Evolutionary conservation across 2,113 vertebrate genomes (phyloP), one percentile per base, ranked within the genome.

Genomic region (Brachypodius melanocephalos): DNA sequence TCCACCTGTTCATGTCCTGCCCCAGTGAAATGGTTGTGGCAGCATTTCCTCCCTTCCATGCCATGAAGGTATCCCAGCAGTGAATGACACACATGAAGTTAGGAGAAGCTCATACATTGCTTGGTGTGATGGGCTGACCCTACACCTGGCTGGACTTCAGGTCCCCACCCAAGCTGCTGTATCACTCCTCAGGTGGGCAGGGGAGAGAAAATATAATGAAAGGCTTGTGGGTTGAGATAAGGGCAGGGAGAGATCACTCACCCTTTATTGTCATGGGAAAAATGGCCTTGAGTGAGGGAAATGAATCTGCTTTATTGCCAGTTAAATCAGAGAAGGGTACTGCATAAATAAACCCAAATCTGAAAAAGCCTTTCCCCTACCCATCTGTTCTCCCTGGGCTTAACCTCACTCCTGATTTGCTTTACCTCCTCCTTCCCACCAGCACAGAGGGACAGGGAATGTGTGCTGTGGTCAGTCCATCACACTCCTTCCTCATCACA

Each of bases 31-130:
- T 15, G 45, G 21, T 5, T 32, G 17, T 21, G 59, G 29, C 32
- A 67, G 61, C 0, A 0, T 34, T 82, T 74, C 36, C 17, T 67
- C 14, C 21, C 19, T 57, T 54, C 25, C 6, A 7, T 29, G 9
- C 43, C 21, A 0, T 11, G 46, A 42, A 45, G 28, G 9, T 43
- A 66, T n/a, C 18, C 21, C 31, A 22, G 38, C 2, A 38, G 36
- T 1, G 26, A 1, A 2, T 1, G 2, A 11, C 48, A 34, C 29
- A 31, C 55, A 48, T 11, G 19, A 29, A 57, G 28, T 21, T 36
- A 21, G 26, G 29, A 43, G 57, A 57, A 90, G 15, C 8, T 67
- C 52, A 17, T 62, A 3, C 10, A 1, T 16, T 48, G 12, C 48
- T 67, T 51, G 31, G 3, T 43, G 43, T 20, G 82, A 8, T n/a